phyloP scores from a whole-genome alignment of 2,888 invertebrate species.

The Acanthococcus lagerstroemiae region DNA sequence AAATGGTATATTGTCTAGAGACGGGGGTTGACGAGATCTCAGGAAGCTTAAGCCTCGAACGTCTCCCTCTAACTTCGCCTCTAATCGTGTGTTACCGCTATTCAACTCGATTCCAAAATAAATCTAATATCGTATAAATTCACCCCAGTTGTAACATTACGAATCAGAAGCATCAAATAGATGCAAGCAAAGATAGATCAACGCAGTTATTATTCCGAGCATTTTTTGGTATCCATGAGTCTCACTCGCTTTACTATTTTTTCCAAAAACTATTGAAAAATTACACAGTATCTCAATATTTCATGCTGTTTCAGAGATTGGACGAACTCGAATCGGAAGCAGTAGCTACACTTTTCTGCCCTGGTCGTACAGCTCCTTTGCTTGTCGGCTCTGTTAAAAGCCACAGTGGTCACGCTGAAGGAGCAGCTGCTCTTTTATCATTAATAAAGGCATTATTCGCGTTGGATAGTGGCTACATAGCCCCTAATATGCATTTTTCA shows the following conservation, averaged over 20 bases:
- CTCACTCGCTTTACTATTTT: too few species aligned
- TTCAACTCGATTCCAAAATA: background rate
- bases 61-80: background rate
- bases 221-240: too few species aligned
- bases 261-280: too few species aligned
- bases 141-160: too few species aligned
- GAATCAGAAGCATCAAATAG: conserved; percentile 35
- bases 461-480: conserved; percentile 38
- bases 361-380: conserved; percentile 41
- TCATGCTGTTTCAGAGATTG: conserved; percentile 29
- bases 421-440: conserved; percentile 43
- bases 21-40: too few species aligned
- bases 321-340: conserved; percentile 36
- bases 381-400: conserved; percentile 51
- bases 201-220: background rate
- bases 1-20: too few species aligned
- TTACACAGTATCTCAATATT: too few species aligned
- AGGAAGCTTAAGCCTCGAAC: too few species aligned
- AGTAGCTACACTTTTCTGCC: conserved; percentile 34
- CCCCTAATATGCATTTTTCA: conserved; percentile 38
- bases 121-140: too few species aligned
- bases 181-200: background rate
- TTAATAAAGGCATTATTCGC: conserved; percentile 43
- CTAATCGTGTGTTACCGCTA: background rate
- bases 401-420: conserved; percentile 53